phyloP scores from a whole-genome alignment of 2,888 invertebrate species.

The Alcis repandata region DNA sequence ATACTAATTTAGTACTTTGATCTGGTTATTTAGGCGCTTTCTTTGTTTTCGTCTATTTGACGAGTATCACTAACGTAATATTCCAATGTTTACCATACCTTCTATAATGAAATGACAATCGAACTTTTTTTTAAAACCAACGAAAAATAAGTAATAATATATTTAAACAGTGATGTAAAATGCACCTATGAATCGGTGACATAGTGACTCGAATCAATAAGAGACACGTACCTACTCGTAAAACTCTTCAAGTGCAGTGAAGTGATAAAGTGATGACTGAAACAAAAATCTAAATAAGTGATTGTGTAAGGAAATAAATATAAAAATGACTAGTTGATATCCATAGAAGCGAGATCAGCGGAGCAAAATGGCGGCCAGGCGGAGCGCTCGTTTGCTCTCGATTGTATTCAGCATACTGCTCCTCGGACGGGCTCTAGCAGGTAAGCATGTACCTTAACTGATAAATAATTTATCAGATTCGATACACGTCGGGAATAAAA shows the following conservation, averaged over 20 bases:
- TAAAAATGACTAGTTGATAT: conserved; percentile 66
- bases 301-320: conserved; percentile 39
- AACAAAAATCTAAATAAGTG: conserved; percentile 10
- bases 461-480: conserved; percentile 46
- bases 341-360: conserved; percentile 46
- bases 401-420: conserved; percentile 80
- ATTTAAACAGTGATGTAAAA: neutral
- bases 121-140: neutral
- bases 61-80: neutral
- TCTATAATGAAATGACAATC: neutral
- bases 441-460: conserved; percentile 57
- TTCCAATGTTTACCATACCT: neutral
- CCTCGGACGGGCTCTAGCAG: conserved; percentile 80
- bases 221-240: too few species aligned
- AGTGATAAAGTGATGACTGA: conserved; percentile 21
- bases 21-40: neutral
- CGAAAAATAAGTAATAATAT: neutral
- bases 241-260: neutral
- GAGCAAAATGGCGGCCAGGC: conserved; percentile 72
- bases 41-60: neutral
- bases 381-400: conserved; percentile 73
- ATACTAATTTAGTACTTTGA: too few species aligned
- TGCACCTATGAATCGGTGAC: conserved; percentile 10
- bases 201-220: conserved; percentile 9
- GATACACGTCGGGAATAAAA: conserved; percentile 40